Evolutionary conservation across 2,113 vertebrate species (phyloP).

Genomic region (Kryptolebias marmoratus): DNA sequence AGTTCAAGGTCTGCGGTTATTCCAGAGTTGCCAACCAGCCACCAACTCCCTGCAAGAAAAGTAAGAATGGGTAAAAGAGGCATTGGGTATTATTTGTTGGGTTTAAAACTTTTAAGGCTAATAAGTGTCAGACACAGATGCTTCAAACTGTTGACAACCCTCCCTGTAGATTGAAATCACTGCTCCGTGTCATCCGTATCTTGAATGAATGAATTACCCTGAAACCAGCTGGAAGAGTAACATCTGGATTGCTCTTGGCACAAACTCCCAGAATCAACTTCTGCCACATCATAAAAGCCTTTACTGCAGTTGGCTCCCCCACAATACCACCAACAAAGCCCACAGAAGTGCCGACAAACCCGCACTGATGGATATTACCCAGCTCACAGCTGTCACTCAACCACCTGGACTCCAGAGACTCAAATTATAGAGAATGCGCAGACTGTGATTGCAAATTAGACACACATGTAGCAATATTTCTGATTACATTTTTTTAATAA

Average conservation of each 20-base stretch:
- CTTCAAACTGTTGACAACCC: slow-evolving; percentile 53
- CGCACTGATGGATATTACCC: slow-evolving; percentile 53
- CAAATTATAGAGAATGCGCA: slow-evolving; percentile 26
- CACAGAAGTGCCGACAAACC: slow-evolving; percentile 52
- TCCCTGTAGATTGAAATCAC: not conserved
- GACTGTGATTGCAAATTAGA: slow-evolving; percentile 41
- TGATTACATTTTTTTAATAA: slow-evolving; percentile 17
- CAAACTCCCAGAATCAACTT: slow-evolving; percentile 54
- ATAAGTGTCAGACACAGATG: slow-evolving; percentile 40
- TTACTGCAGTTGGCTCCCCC: slow-evolving; percentile 57
- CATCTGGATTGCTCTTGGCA: slow-evolving; percentile 68
- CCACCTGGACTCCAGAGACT: slow-evolving; percentile 46
- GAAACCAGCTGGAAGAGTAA: slow-evolving; percentile 40
- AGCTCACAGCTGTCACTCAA: slow-evolving; percentile 53
- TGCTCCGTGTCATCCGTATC: not conserved
- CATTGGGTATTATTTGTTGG: slow-evolving; percentile 17
- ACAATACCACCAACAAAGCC: slow-evolving; percentile 63
- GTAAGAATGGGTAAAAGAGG: slow-evolving; percentile 18
- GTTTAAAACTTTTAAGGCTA: slow-evolving; percentile 13
- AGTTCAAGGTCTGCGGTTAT: slow-evolving; percentile 70
- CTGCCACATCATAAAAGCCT: slow-evolving; percentile 71
- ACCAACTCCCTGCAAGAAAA: slow-evolving; percentile 28
- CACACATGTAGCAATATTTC: slow-evolving; percentile 42
- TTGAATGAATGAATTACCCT: not conserved
- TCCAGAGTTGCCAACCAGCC: slow-evolving; percentile 61